Percentiles rank a stretch among this genome's conserved stretches.
phyloP scores from a whole-genome alignment of 2,888 invertebrate species.

The Drosophila austrosaltans region DNA sequence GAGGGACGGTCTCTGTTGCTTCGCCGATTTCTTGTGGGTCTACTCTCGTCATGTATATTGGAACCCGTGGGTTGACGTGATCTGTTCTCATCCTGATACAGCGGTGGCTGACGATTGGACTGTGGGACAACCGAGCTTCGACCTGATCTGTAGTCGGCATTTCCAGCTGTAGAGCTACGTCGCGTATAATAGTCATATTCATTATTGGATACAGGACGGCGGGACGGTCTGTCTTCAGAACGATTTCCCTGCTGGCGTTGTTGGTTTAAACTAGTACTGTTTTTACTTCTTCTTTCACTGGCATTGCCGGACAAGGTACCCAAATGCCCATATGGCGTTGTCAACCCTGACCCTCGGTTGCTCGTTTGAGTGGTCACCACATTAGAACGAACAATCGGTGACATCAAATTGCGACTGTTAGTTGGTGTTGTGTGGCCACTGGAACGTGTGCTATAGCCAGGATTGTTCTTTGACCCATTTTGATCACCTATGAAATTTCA shows the following conservation, averaged over 20 bases:
- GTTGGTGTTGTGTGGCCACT: neutral
- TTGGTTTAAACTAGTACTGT: too few species aligned
- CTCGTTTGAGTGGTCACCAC: too few species aligned
- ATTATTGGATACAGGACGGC: neutral
- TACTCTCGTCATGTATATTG: constrained; percentile 3
- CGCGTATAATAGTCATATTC: neutral
- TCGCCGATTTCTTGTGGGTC: constrained; percentile 3
- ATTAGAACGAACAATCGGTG: neutral
- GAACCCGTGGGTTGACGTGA: neutral
- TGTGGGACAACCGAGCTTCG: neutral
- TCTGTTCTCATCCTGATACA: neutral
- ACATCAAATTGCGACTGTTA: neutral
- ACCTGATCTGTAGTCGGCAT: neutral
- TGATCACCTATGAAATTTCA: constrained; percentile 43
- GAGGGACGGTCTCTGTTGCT: neutral
- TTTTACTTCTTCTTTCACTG: neutral
- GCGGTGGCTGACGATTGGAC: neutral
- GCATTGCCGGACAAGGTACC: neutral
- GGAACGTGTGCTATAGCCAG: neutral
- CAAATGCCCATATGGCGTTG: neutral
- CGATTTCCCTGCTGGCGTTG: neutral
- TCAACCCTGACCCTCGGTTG: neutral
- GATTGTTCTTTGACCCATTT: constrained; percentile 14
- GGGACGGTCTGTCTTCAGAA: neutral
- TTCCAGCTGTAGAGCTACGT: neutral